Evolutionary conservation across 2,888 invertebrate genomes (phyloP), one percentile per base, ranked within the genome.

Genomic region (Polietes domitor): DNA sequence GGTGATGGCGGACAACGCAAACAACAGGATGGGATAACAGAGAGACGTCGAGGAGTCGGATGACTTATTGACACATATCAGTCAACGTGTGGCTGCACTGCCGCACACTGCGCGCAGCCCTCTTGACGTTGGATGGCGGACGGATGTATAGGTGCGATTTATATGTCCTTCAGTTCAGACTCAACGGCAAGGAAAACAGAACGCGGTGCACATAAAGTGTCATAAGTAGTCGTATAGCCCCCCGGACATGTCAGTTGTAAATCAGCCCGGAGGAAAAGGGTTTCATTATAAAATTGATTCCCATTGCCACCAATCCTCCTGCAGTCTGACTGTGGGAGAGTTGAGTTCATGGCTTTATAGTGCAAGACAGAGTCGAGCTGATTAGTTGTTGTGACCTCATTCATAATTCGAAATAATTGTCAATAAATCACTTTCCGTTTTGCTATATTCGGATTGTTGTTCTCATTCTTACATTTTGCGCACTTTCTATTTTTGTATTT

Each of bases 401-500:
- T 32, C 47, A 47, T 47, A 6, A 47, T 47, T 53, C 9, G 19
- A 1, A 53, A 53, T 53, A 53, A 53, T 21, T 24, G 53, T 1
- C 53, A 24, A 58, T 58, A 58, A 58, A 58, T 58, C 58, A 58
- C 6, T 24, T 55, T 21, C 9, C 21, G 6, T 7, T 55, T 2
- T 50, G 19, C 17, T 19, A n/a, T 19, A 19, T 50, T 19, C 2
- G 17, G 50, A 55, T 24, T 24, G 21, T 9, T 21, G 19, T 10
- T n/a, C 55, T 10, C 58, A 24, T 17, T n/a, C n/a, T n/a, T n/a
- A n/a, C n/a, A 50, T 58, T 41, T 71, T 58, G 71, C n/a, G 61
- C 53, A 71, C 17, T 63, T 76, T 65, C 65, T 37, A 50, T 28
- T 50, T 72, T 55, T 21, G 28, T 53, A 15, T 63, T 32, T 28